phyloP scores from a whole-genome alignment of 2,113 vertebrate species.

The Brachyistius frenatus region DNA sequence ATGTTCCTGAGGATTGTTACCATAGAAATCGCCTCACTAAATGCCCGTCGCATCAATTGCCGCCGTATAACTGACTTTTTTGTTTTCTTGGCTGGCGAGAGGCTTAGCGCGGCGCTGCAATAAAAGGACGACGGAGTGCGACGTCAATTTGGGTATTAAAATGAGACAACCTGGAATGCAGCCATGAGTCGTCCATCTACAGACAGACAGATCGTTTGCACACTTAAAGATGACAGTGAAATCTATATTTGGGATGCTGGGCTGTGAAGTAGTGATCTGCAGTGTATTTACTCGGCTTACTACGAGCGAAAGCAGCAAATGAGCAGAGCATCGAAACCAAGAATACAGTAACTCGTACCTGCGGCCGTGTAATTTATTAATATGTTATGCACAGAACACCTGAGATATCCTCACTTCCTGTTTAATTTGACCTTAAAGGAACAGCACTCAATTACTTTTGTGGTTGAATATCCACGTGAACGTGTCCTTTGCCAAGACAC shows the following conservation, averaged over 20 bases:
- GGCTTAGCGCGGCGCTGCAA: slow-evolving; percentile 59
- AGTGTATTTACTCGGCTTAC: slow-evolving; percentile 37
- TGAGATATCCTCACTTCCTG: background rate
- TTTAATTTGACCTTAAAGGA: background rate
- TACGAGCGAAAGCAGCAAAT: slow-evolving; percentile 21
- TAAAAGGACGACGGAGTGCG: slow-evolving; percentile 64
- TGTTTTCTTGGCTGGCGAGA: slow-evolving; percentile 50
- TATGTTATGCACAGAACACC: background rate
- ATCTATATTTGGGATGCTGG: slow-evolving; percentile 59
- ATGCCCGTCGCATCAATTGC: slow-evolving; percentile 71
- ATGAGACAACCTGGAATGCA: slow-evolving; percentile 64
- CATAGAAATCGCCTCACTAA: slow-evolving; percentile 73
- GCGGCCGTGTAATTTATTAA: background rate
- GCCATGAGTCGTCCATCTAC: slow-evolving; percentile 65
- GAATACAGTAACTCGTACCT: background rate
- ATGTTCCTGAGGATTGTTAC: slow-evolving; percentile 78
- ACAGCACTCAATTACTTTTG: too few relatives aligned
- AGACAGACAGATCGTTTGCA: slow-evolving; percentile 62
- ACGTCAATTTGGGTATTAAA: slow-evolving; percentile 75
- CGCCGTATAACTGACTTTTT: slow-evolving; percentile 67
- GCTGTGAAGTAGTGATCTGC: slow-evolving; percentile 62
- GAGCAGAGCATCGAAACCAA: slow-evolving; percentile 16
- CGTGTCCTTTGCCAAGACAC: too few relatives aligned
- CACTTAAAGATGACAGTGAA: slow-evolving; percentile 69
- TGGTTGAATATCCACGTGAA: too few relatives aligned